Evolutionary conservation across 2,113 vertebrate species (phyloP).

Genomic region (Saguinus midas): DNA sequence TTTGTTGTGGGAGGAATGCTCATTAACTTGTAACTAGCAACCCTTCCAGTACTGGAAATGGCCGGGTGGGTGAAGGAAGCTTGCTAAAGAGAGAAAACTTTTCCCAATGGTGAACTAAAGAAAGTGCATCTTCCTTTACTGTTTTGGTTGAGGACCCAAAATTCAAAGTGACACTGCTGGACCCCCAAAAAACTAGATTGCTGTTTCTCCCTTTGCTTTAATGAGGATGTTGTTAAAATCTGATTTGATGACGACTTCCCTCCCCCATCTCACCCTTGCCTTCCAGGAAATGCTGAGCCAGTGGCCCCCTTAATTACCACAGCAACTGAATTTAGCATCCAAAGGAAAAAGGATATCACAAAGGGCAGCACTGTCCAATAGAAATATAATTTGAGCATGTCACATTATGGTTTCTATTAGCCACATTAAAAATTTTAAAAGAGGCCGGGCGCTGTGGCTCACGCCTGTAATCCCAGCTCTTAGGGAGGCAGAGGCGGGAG

Average conservation of each 20-base stretch:
- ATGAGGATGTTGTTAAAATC: not conserved
- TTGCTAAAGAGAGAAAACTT: not conserved
- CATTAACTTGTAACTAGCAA: constrained; percentile 36
- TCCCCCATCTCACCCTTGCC: not conserved
- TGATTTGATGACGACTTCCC: not conserved
- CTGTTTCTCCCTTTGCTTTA: not conserved
- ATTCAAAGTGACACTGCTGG: not conserved
- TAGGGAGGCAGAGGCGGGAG: no score
- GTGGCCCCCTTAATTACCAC: constrained; percentile 52
- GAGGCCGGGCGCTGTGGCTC: no score
- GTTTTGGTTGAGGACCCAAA: not conserved
- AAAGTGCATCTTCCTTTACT: not conserved
- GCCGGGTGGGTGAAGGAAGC: not conserved
- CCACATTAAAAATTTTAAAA: not conserved
- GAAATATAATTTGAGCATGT: not conserved
- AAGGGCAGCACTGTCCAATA: not conserved
- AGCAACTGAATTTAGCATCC: constrained; percentile 55
- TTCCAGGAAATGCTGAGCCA: constrained; percentile 1
- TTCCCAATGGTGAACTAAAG: not conserved
- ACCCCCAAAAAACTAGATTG: not conserved
- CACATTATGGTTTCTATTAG: not conserved
- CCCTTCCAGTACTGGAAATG: not conserved
- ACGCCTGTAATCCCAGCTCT: no score
- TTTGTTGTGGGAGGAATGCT: not conserved
- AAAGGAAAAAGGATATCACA: constrained; percentile 27